A percentile compares a stretch with the other conserved stretches of the same genome.
phyloP scores from a whole-genome alignment of 2,113 vertebrate genomes.

The Corynorhinus townsendii region DNA sequence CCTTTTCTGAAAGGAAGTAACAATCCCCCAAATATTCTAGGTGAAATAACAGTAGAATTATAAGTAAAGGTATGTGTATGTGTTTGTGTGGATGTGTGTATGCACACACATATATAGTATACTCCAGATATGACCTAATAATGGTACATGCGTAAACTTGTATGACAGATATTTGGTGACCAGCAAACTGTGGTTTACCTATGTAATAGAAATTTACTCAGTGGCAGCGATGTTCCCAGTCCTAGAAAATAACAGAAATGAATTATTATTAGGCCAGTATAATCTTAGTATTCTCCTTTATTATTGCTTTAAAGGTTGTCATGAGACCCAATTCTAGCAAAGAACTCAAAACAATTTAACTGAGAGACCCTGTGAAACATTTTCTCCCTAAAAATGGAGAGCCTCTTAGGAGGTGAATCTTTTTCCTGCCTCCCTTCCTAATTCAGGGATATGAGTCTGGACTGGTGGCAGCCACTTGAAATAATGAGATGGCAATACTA shows the following conservation, averaged over 20 bases:
- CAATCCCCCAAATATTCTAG: not conserved
- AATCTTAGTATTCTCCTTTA: not conserved
- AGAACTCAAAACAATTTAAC: not conserved
- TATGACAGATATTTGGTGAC: not conserved
- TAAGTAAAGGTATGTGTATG: not conserved
- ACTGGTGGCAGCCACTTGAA: not conserved
- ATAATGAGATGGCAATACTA: not conserved
- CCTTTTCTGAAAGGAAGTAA: not conserved
- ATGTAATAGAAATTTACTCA: not conserved
- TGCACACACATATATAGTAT: not conserved
- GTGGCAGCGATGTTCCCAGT: not conserved
- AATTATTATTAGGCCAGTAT: not conserved
- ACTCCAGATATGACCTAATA: not conserved
- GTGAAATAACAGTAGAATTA: not conserved
- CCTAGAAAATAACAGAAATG: not conserved
- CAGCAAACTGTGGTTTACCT: not conserved
- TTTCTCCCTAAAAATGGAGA: not conserved
- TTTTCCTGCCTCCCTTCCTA: not conserved
- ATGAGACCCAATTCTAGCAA: not conserved
- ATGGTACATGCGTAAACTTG: not conserved
- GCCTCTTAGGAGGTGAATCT: not conserved
- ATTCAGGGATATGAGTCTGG: not conserved
- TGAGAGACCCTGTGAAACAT: not conserved
- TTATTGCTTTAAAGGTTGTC: not conserved
- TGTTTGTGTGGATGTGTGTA: not conserved